A percentile compares a stretch with the other conserved stretches of the same genome.
Evolutionary conservation across 2,113 vertebrate species (phyloP).

Genomic region (Campylorhamphus procurvoides): DNA sequence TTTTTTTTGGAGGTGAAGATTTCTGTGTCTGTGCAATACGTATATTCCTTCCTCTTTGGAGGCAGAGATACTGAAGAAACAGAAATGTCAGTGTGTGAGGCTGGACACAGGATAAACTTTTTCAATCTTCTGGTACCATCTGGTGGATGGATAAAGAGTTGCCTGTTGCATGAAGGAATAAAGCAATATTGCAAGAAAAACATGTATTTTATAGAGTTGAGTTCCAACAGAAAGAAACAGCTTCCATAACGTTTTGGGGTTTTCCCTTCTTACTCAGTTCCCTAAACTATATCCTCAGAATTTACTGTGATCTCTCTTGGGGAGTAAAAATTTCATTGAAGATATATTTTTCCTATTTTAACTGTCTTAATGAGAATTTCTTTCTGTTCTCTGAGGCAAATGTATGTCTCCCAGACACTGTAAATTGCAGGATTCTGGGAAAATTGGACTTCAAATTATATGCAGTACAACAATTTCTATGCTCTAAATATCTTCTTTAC

Average conservation of each 20-base stretch:
- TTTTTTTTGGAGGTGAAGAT: background rate
- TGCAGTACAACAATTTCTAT: background rate
- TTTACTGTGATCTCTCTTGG: background rate
- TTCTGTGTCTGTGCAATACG: background rate
- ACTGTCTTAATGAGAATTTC: background rate
- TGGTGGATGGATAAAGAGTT: background rate
- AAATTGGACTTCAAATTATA: background rate
- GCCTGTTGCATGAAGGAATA: background rate
- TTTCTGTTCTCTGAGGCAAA: background rate
- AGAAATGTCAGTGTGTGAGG: background rate
- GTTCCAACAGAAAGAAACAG: background rate
- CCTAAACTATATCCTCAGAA: background rate
- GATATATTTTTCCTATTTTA: background rate
- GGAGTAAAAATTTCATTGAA: background rate
- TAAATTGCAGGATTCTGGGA: background rate
- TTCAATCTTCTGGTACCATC: conserved; percentile 26
- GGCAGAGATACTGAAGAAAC: background rate
- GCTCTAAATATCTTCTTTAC: background rate
- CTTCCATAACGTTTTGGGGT: rapidly evolving
- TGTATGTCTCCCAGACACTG: background rate
- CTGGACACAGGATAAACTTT: rapidly evolving
- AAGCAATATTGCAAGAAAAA: background rate
- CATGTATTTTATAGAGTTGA: rapidly evolving
- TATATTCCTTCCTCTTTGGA: background rate
- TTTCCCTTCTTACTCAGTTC: background rate